Conservation (phyloP, 1,140 invertebrate genomes). For the Bursaphelenchus mucronatus region DNA sequence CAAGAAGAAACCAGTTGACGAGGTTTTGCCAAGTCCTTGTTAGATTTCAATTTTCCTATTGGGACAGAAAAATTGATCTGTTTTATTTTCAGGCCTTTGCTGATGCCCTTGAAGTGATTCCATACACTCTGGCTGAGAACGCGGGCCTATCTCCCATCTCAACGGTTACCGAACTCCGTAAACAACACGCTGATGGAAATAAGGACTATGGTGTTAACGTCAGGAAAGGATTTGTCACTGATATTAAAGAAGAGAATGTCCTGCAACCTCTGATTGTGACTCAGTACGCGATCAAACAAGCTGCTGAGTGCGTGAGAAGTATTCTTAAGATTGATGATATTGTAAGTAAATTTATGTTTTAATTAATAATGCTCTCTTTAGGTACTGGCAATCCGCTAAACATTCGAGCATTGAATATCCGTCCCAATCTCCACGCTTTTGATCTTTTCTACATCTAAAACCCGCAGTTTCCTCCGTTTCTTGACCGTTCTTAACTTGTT, state of each 20-base stretch:
- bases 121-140: constrained; percentile 96
- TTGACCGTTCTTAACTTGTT: too few species aligned
- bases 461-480: too few species aligned
- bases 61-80: constrained; percentile 21
- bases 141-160: constrained; percentile 95
- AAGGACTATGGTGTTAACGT: constrained; percentile 96
- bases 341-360: constrained; percentile 61
- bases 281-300: constrained; percentile 83
- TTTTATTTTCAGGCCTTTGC: constrained; percentile 75
- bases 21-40: too few species aligned
- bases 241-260: constrained; percentile 94
- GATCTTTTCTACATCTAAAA: constrained; percentile 1
- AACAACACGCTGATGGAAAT: constrained; percentile 88
- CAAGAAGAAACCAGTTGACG: too few species aligned
- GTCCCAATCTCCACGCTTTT: constrained; percentile 8
- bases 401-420: not conserved
- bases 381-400: constrained; percentile 35
- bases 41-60: not conserved
- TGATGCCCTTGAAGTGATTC: constrained; percentile 91
- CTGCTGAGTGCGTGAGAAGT: constrained; percentile 91
- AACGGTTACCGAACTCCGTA: constrained; percentile 92
- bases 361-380: constrained; percentile 18
- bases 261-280: constrained; percentile 93
- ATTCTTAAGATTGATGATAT: constrained; percentile 99
- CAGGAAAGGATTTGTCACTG: constrained; percentile 84